A percentile compares a stretch with the other conserved stretches of the same genome.
phyloP scores from a whole-genome alignment of 2,797 vertebrate genomes.

The Artibeus jamaicensis region DNA sequence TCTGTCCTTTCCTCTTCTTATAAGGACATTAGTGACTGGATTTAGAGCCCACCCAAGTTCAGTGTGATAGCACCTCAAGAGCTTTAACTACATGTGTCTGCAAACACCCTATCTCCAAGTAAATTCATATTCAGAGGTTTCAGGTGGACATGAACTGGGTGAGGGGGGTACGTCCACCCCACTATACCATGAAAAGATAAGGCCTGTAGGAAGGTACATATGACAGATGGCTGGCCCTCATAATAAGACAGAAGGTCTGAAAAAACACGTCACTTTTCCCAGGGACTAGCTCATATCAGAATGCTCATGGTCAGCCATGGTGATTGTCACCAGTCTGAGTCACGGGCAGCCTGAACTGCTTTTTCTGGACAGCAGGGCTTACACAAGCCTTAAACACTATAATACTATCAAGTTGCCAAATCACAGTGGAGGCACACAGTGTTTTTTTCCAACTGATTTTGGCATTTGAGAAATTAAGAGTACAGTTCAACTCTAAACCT shows the following conservation, averaged over 20 bases:
- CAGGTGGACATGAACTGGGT: not conserved
- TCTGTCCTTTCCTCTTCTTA: not conserved
- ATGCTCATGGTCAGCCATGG: not conserved
- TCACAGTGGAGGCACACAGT: fast-evolving
- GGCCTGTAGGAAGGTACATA: not conserved
- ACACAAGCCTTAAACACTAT: not conserved
- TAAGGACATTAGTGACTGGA: not conserved
- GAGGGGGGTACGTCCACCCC: too few species aligned
- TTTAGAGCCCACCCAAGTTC: not conserved
- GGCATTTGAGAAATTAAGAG: not conserved
- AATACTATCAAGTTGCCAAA: too few species aligned
- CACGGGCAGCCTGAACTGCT: not conserved
- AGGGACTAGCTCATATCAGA: not conserved
- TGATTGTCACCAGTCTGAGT: not conserved
- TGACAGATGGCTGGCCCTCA: not conserved
- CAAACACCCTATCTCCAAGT: not conserved
- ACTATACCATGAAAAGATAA: not conserved
- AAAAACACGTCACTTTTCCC: not conserved
- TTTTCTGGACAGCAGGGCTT: not conserved
- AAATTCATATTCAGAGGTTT: not conserved
- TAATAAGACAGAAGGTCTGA: not conserved
- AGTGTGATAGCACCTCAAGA: not conserved
- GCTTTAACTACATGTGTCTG: not conserved
- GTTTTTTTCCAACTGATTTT: not conserved
- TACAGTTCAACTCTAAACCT: not conserved